Base-by-base conservation (phyloP, 2,888 invertebrate species). In the Ophion ellenae region DNA sequence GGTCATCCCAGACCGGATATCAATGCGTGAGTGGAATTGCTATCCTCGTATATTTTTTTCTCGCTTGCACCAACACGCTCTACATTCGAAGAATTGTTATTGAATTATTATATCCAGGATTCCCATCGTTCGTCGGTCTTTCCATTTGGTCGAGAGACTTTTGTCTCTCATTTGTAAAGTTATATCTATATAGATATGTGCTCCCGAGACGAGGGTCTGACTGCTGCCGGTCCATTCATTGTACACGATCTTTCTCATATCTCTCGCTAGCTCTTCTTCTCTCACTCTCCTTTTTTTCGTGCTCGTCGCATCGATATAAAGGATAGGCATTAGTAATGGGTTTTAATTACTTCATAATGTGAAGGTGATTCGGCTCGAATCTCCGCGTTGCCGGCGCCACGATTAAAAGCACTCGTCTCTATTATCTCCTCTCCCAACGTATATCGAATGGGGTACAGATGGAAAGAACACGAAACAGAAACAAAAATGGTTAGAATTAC, bases 341-440 rank as follows among this genome's bases (percentile, higher is more conserved):
- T 93, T 94, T 94, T 94, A 93, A 94, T 94, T 93, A 94, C 92
- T 93, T 92, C 91, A 92, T 94, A 93, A 94, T 94, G 93, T 93
- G 93, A 90, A 89, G 90, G 89, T 92, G 91, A 92, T 91, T 91
- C 86, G 81, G 87, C 89, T 81, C 63, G 92, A 90, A 90, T 91
- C 90, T 87, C 88, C 88, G 88, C 88, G 89, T 87, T 90, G 59
- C 47, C 91, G 92, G 91, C 91, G 91, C 91, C 92, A 90, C 90
- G 88, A 91, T 91, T 90, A 87, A 87, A 87, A 87, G 81, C 88
- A 81, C 87, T 87, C 84, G 83, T 83, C 86, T 84, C 63, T 59
- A 59, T 74, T 47, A 76, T 47, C 20, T 79, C 32, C 17, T 47
- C 32, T 74, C 70, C 53, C 11, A 57, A 67, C 45, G 40, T 64